phyloP scores from a whole-genome alignment of 2,113 vertebrate species.

The Psephotus haematonotus region DNA sequence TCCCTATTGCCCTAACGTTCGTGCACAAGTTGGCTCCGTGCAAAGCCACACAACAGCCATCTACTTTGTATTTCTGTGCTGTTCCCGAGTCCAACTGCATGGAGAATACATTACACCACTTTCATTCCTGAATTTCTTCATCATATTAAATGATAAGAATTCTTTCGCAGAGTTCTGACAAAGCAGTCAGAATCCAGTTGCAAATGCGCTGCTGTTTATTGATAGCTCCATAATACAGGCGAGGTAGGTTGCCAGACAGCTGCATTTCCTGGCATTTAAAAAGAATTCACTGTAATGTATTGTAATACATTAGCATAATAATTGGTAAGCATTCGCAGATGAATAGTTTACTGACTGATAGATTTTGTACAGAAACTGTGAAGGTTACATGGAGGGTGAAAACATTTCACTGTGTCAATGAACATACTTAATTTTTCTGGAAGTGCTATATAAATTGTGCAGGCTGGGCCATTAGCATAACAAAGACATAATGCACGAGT shows the following conservation, averaged over 20 bases:
- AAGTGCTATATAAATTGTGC: conserved; percentile 81
- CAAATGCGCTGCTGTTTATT: conserved; percentile 60
- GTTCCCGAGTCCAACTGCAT: background rate
- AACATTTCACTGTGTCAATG: conserved; percentile 86
- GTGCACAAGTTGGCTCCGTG: background rate
- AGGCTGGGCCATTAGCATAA: conserved; percentile 78
- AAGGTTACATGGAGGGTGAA: conserved; percentile 85
- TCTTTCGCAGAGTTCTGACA: conserved; percentile 1
- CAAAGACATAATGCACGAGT: conserved; percentile 74
- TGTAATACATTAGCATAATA: conserved; percentile 86
- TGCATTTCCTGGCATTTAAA: conserved; percentile 79
- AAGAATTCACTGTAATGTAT: conserved; percentile 81
- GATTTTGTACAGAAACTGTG: conserved; percentile 84
- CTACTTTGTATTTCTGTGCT: background rate
- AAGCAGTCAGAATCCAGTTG: conserved; percentile 64
- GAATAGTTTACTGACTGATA: conserved; percentile 87
- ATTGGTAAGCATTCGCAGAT: conserved; percentile 86
- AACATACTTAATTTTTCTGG: conserved; percentile 87
- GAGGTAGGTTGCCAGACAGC: conserved; percentile 72
- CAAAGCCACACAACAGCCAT: background rate
- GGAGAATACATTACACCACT: background rate
- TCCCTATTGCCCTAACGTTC: background rate
- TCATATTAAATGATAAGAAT: background rate
- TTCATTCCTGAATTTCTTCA: background rate
- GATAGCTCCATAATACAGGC: conserved; percentile 66